Evolutionary conservation across 2,797 vertebrate genomes (phyloP), one percentile per base, ranked within the genome.

Genomic region (Oreochromis grahami): DNA sequence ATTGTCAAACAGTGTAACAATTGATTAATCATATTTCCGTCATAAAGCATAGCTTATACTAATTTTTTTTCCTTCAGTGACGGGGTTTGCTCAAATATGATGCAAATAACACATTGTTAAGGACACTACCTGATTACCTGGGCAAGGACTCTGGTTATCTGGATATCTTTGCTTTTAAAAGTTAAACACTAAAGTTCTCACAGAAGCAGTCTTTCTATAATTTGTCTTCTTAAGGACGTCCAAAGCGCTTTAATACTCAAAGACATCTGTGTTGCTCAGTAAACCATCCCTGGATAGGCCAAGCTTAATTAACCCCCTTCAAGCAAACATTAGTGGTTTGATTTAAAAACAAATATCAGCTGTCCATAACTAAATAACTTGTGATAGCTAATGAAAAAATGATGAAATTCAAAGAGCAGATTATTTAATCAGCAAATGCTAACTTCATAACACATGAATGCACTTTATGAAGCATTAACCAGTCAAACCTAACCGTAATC

Each of bases 401-500:
- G 1, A 74, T 1, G 68, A 48, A 4, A 79, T 34, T 55, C 2
- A 55, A 0, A 77, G 0, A 56, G 14, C 52, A 77, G 3, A 17
- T 50, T 50, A 56, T 56, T 56, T 26, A 41, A 41, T 6, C 34
- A 55, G 51, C 6, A 56, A 43, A 77, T 24, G 36, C 21, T 26
- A 7, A 55, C 4, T 1, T 38, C 21, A 56, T 38, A 55, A 10
- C 21, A 24, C 4, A 41, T n/a, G 43, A 19, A 48, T 74, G 43
- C 17, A 50, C 26, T 8, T 55, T 56, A 26, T 3, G 15, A 77
- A 13, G 38, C n/a, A 11, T 77, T 26, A 21, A 77, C 51, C 9
- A 56, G 17, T 56, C 8, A 77, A 55, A 77, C n/a, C 15, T 29
- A 11, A 43, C 2, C 8, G 0, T 8, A 32, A 50, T 32, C 0